Conservation (phyloP, 2,113 vertebrate species). For the Mellivora capensis region DNA sequence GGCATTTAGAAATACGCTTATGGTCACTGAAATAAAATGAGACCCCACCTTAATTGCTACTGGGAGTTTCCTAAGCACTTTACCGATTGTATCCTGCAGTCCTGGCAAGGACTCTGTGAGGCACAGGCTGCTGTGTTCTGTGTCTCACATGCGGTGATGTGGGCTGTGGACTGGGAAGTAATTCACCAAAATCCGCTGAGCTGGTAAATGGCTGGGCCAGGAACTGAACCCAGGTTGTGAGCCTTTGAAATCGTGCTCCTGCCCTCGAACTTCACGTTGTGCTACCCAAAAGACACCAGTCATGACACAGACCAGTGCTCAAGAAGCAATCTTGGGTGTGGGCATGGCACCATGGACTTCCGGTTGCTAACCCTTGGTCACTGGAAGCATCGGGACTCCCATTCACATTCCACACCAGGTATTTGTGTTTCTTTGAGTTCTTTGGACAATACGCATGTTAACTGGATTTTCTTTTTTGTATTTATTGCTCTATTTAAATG, state of each 20-base stretch:
- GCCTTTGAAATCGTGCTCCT: neutral
- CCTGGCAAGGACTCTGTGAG: neutral
- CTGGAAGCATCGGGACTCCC: neutral
- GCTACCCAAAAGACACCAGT: neutral
- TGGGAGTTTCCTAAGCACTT: neutral
- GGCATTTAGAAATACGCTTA: neutral
- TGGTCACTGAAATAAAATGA: neutral
- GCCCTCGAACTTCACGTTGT: neutral
- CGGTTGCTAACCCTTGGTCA: neutral
- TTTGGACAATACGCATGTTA: neutral
- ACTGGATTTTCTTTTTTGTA: neutral
- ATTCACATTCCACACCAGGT: neutral
- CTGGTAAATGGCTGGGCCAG: neutral
- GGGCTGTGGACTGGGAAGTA: no score
- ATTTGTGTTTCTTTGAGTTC: neutral
- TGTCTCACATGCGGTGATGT: neutral
- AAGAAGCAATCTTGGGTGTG: accelerated
- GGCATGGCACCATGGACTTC: neutral
- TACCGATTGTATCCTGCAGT: accelerated
- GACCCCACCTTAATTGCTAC: neutral
- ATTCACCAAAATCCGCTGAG: neutral
- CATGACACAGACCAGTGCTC: neutral
- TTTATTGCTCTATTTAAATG: neutral
- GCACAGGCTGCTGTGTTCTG: neutral
- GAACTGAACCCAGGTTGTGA: neutral